Conservation (phyloP, 1,140 invertebrate species). For the Pseudobourletiella spinata region DNA sequence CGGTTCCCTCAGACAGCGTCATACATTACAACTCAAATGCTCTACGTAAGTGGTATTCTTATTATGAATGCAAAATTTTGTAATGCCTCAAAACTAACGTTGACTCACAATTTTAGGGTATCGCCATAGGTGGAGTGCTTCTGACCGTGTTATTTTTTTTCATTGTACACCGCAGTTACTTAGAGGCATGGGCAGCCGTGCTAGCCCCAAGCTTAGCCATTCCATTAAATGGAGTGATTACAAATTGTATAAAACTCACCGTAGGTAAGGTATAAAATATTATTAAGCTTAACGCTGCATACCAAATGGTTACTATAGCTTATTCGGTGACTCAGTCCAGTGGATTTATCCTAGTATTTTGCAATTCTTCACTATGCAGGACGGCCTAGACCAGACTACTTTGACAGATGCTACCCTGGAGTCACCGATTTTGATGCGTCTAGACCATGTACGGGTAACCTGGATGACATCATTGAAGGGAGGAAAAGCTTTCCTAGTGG, state of each 20-base stretch:
- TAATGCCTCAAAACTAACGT: too few species aligned
- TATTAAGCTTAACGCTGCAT: neutral
- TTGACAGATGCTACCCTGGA: constrained; percentile 67
- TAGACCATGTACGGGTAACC: constrained; percentile 59
- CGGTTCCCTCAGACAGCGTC: constrained; percentile 63
- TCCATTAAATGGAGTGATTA: constrained; percentile 61
- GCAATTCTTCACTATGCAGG: too few species aligned
- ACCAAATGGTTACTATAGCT: neutral
- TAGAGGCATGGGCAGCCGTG: constrained; percentile 55
- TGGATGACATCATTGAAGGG: constrained; percentile 58
- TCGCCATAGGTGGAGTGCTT: too few species aligned
- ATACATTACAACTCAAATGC: constrained; percentile 54
- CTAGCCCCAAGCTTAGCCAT: constrained; percentile 53
- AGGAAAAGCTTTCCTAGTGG: constrained; percentile 84
- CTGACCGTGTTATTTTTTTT: constrained; percentile 51
- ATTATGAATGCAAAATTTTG: too few species aligned
- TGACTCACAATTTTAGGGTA: too few species aligned
- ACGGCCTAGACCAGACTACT: constrained; percentile 74
- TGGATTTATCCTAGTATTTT: too few species aligned
- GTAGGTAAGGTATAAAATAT: constrained; percentile 53
- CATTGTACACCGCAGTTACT: constrained; percentile 49
- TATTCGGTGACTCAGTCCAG: too few species aligned
- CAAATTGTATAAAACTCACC: constrained; percentile 64
- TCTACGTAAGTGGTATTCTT: constrained; percentile 59
- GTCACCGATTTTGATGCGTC: constrained; percentile 45